Percentiles rank a stretch among this genome's conserved stretches.
Conservation (phyloP, 2,797 vertebrate genomes). For the Coreius guichenoti region DNA sequence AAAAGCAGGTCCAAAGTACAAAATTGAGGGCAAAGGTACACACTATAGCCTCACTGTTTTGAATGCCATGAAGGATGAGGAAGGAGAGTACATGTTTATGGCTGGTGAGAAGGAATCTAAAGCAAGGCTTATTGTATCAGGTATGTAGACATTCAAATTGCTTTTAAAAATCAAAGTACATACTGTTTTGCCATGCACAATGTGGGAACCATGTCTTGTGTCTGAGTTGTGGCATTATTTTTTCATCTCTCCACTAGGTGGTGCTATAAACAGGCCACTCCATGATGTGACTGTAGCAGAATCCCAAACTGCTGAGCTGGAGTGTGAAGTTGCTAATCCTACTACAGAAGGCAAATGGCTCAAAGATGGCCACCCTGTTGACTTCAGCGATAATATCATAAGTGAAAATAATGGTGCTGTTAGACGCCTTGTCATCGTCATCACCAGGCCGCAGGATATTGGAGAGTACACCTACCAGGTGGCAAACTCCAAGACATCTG, state of each 20-base stretch:
- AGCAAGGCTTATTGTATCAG: slow-evolving; percentile 91
- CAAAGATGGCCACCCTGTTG: slow-evolving; percentile 84
- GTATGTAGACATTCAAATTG: slow-evolving; percentile 68
- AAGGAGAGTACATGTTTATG: slow-evolving; percentile 92
- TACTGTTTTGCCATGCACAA: background rate
- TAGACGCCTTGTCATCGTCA: slow-evolving; percentile 86
- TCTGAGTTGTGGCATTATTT: background rate
- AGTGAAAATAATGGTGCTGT: slow-evolving; percentile 83
- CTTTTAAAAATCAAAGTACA: background rate
- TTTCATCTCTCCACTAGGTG: slow-evolving; percentile 77
- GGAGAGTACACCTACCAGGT: slow-evolving; percentile 96
- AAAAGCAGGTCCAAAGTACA: slow-evolving; percentile 88
- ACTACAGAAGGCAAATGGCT: slow-evolving; percentile 90
- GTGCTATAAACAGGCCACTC: slow-evolving; percentile 93
- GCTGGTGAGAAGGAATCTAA: slow-evolving; percentile 93
- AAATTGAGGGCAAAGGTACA: slow-evolving; percentile 87
- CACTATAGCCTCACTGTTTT: slow-evolving; percentile 86
- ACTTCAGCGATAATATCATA: slow-evolving; percentile 82
- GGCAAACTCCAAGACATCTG: slow-evolving; percentile 93
- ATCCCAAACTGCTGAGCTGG: slow-evolving; percentile 90
- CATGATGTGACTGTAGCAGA: slow-evolving; percentile 91
- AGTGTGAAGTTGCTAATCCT: slow-evolving; percentile 95
- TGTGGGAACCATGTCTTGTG: background rate
- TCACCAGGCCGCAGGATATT: slow-evolving; percentile 88
- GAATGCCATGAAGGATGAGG: slow-evolving; percentile 97